Percentiles rank a stretch among this genome's conserved stretches.
phyloP scores from a whole-genome alignment of 2,888 invertebrate genomes.

The Mimachlamys varia region DNA sequence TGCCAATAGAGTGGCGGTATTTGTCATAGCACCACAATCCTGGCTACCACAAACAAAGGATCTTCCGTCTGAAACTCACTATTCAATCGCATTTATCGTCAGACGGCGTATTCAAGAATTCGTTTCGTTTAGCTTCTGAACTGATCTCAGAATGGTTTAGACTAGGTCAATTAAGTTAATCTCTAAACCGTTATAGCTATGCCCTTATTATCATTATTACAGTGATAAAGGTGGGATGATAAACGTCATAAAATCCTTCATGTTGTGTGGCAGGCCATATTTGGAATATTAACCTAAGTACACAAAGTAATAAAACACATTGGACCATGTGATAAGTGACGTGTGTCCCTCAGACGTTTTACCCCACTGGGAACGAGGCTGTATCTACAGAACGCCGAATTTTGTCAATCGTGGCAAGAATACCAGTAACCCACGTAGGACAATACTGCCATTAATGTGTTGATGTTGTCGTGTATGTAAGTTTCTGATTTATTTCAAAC shows the following conservation, averaged over 20 bases:
- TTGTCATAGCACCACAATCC: too few species aligned
- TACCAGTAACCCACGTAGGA: not conserved
- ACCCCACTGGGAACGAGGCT: not conserved
- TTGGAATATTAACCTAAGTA: not conserved
- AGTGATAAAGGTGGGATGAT: not conserved
- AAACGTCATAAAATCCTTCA: not conserved
- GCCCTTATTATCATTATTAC: not conserved
- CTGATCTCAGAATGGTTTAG: too few species aligned
- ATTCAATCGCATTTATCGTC: too few species aligned
- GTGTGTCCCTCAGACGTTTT: not conserved
- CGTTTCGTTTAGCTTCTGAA: too few species aligned
- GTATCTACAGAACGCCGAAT: not conserved
- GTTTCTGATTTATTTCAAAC: slow-evolving; percentile 11
- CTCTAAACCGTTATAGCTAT: too few species aligned
- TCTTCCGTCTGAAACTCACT: too few species aligned
- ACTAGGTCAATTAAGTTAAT: too few species aligned
- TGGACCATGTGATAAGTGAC: not conserved
- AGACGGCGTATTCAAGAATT: too few species aligned
- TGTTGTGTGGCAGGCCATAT: not conserved
- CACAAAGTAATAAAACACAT: not conserved
- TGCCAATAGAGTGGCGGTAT: too few species aligned
- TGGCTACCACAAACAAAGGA: too few species aligned
- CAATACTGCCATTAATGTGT: not conserved
- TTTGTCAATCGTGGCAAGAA: not conserved
- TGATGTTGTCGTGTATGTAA: not conserved